A percentile compares a stretch with the other conserved stretches of the same genome.
These are phyloP conservation scores for Tetragonula carbonaria DNA, from an alignment of 2,888 invertebrate species.

Conservation along the genomic window DNA sequence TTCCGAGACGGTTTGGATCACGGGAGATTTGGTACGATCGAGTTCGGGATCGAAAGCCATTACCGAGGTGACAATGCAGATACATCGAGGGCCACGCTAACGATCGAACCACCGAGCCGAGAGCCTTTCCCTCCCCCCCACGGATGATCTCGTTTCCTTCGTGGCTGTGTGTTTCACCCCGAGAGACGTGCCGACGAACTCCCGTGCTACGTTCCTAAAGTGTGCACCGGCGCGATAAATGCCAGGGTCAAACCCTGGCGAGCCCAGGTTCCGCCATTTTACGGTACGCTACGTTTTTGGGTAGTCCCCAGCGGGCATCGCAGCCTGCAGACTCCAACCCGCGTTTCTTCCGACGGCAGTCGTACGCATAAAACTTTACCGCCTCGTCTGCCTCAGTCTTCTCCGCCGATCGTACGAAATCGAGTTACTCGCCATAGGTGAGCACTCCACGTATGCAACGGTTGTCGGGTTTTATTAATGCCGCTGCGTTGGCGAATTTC, in stretches of 20 bases:
- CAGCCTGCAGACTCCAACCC: constrained; percentile 18
- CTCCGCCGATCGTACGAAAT: constrained; percentile 32
- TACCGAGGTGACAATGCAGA: constrained; percentile 39
- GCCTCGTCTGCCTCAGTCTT: constrained; percentile 11
- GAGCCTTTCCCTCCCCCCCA: background rate
- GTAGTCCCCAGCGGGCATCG: constrained; percentile 47
- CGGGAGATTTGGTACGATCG: background rate
- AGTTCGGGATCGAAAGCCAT: constrained; percentile 21
- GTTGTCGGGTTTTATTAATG: constrained; percentile 25
- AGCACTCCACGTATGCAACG: background rate
- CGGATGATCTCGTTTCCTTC: constrained; percentile 36
- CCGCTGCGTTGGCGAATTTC: too few relatives aligned
- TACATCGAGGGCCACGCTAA: constrained; percentile 28
- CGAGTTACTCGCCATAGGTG: constrained; percentile 19
- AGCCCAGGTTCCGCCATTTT: constrained; percentile 59
- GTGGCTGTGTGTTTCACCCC: background rate
- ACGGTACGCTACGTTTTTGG: constrained; percentile 65
- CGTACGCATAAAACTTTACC: constrained; percentile 39
- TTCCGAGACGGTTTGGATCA: background rate
- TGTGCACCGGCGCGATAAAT: constrained; percentile 62
- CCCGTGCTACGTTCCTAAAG: constrained; percentile 29
- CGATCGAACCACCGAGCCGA: constrained; percentile 29
- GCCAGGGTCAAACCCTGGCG: constrained; percentile 48
- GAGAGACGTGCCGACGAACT: background rate
- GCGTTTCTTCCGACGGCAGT: constrained; percentile 42